Percentiles rank a stretch among this genome's conserved stretches.
phyloP scores from a whole-genome alignment of 2,113 vertebrate genomes.

The Tychaedon coryphoeus region DNA sequence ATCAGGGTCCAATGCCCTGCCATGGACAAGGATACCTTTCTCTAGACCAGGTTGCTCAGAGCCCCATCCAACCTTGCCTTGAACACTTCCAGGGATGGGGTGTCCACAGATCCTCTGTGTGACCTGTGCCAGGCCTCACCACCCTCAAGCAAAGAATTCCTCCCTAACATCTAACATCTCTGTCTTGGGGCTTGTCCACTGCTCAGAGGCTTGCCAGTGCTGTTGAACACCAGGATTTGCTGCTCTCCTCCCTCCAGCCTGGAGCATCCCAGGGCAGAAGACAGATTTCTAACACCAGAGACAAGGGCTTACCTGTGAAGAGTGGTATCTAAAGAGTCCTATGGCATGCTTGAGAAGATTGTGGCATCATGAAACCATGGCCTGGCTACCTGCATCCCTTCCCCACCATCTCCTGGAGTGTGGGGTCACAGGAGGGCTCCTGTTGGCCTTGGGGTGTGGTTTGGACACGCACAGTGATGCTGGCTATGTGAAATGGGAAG shows the following conservation, averaged over 20 bases:
- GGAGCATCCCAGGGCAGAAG: neutral
- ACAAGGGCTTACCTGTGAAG: rapidly evolving
- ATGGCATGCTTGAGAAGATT: neutral
- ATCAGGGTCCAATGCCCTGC: neutral
- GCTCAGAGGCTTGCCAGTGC: neutral
- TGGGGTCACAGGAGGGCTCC: neutral
- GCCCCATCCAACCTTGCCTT: neutral
- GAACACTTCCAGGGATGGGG: neutral
- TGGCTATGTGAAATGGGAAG: neutral
- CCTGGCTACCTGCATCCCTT: neutral
- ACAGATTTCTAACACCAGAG: neutral
- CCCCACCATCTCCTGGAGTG: rapidly evolving
- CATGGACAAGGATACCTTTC: neutral
- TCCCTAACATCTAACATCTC: neutral
- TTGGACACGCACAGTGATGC: neutral
- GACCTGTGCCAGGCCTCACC: neutral
- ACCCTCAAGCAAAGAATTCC: neutral
- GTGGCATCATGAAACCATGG: neutral
- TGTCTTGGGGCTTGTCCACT: rapidly evolving
- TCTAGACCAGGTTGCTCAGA: neutral
- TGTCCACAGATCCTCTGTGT: neutral
- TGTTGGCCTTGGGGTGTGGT: rapidly evolving
- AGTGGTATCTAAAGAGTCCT: neutral
- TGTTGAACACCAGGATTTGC: neutral
- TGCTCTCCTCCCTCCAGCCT: neutral